Evolutionary conservation across 1,140 invertebrate species (phyloP).

Genomic region (Neomicropteryx cornuta): DNA sequence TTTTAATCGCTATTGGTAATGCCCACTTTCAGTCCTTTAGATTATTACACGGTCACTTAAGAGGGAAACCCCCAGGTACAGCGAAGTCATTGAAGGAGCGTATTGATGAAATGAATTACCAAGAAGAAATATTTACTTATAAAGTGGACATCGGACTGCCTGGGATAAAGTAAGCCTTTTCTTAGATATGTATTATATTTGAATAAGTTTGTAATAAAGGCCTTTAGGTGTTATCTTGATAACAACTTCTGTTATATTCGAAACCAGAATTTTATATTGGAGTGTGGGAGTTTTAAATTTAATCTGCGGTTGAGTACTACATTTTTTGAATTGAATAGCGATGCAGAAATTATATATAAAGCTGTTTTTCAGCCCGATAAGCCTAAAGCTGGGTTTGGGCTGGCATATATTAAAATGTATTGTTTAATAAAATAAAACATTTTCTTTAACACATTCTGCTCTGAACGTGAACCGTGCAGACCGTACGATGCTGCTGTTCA

Average conservation of each 20-base stretch:
- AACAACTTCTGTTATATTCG: background rate
- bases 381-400: no score
- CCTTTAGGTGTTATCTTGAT: background rate
- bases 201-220: no score
- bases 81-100: slow-evolving; percentile 52
- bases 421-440: no score
- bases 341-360: no score
- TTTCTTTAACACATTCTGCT: no score
- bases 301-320: background rate
- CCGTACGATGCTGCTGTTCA: no score
- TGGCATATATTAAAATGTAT: no score
- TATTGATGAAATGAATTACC: slow-evolving; percentile 45
- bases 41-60: slow-evolving; percentile 43
- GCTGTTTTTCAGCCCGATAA: no score
- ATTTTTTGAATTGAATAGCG: background rate
- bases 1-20: no score
- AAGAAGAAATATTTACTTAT: slow-evolving; percentile 38
- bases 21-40: slow-evolving; percentile 28
- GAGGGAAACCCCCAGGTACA: slow-evolving; percentile 58
- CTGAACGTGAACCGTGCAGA: no score
- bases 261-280: background rate
- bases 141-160: slow-evolving; percentile 35
- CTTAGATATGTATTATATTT: background rate
- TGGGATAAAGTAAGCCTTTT: slow-evolving; percentile 9
- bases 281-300: background rate